phyloP scores from a whole-genome alignment of 2,113 vertebrate genomes.

The Origma solitaria region DNA sequence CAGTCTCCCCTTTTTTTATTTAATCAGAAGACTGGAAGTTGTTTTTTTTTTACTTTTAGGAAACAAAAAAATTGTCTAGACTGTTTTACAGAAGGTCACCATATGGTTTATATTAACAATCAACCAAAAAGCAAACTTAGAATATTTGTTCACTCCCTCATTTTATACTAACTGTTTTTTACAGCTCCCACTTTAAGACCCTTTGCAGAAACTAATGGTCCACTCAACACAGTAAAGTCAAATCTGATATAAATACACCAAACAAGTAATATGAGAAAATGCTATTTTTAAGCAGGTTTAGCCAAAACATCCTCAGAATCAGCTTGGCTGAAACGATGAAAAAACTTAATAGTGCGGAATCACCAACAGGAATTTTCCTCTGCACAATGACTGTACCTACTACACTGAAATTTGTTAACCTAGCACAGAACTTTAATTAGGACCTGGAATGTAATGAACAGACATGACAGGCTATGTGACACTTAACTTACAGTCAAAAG shows the following conservation, averaged over 20 bases:
- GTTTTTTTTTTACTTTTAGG: neutral
- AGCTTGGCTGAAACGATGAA: neutral
- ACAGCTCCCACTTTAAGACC: neutral
- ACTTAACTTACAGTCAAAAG: neutral
- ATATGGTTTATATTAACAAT: neutral
- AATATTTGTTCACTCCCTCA: neutral
- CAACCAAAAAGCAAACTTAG: neutral
- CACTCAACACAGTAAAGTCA: neutral
- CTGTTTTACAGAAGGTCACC: neutral
- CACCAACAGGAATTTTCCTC: neutral
- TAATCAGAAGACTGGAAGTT: neutral
- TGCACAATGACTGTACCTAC: neutral
- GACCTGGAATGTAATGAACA: neutral
- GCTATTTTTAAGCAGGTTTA: neutral
- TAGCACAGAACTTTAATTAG: neutral
- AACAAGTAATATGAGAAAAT: neutral
- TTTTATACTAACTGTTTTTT: neutral
- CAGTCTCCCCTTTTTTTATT: neutral
- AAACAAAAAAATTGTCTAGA: neutral
- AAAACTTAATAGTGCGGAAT: neutral
- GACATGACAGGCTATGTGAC: neutral
- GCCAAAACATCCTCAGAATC: neutral
- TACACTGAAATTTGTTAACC: neutral
- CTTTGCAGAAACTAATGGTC: neutral
- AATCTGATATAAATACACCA: neutral